Percentiles rank a stretch among this genome's conserved stretches.
Conservation (phyloP, 2,797 vertebrate species). For the Darevskia mixta region DNA sequence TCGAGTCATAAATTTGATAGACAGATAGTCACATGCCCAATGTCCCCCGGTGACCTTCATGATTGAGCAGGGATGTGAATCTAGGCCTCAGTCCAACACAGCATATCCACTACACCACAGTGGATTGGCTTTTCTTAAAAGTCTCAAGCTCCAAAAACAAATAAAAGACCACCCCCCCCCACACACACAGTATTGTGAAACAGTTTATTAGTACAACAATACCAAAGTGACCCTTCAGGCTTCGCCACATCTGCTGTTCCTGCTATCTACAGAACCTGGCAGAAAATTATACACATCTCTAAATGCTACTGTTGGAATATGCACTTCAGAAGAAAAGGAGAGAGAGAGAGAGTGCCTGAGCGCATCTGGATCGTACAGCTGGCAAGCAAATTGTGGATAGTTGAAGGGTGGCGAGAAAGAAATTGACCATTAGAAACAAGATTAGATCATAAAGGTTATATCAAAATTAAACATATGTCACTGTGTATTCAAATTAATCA, state of each 20-base stretch:
- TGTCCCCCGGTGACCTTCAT: not conserved
- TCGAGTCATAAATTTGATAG: not conserved
- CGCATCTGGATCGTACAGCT: slow-evolving; percentile 5
- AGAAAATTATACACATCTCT: slow-evolving; percentile 17
- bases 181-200: not conserved
- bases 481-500: not conserved
- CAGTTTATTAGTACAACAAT: not conserved
- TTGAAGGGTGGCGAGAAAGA: not conserved
- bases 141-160: not conserved
- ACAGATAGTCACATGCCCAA: not conserved
- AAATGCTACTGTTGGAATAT: not conserved
- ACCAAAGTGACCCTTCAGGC: not conserved
- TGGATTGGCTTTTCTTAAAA: not conserved
- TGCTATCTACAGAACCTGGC: not conserved
- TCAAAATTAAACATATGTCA: slow-evolving; percentile 22
- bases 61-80: not conserved
- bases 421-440: slow-evolving; percentile 25
- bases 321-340: not conserved
- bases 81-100: not conserved
- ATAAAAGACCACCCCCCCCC: not conserved
- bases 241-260: not conserved
- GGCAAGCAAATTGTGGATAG: not conserved
- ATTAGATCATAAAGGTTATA: slow-evolving; percentile 16
- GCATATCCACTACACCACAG: not conserved
- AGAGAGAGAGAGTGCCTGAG: not conserved